phyloP scores from a whole-genome alignment of 2,888 invertebrate species.

The Lomographa bimaculata region DNA sequence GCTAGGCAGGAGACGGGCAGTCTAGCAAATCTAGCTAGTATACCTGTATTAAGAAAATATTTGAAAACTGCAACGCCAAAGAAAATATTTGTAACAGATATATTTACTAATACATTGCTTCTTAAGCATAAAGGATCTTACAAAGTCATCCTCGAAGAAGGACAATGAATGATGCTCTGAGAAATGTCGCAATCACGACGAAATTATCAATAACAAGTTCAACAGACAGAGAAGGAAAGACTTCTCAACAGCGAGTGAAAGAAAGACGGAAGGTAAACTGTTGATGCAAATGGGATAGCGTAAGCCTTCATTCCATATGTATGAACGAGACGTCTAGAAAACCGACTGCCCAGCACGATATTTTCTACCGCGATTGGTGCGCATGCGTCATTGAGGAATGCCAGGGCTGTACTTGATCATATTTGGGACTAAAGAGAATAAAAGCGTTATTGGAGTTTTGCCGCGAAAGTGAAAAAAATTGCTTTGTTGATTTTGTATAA shows the following conservation, averaged over 20 bases:
- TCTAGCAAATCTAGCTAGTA: slow-evolving; percentile 33
- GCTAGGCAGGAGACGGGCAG: slow-evolving; percentile 50
- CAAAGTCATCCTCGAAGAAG: slow-evolving; percentile 16
- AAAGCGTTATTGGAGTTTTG: too few species aligned
- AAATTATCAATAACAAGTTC: slow-evolving; percentile 61
- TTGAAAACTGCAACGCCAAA: slow-evolving; percentile 3
- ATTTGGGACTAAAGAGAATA: too few species aligned
- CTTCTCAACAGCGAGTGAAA: slow-evolving; percentile 25
- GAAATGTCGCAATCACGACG: slow-evolving; percentile 35
- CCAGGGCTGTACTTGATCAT: slow-evolving; percentile 52
- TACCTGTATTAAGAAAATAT: slow-evolving; percentile 23
- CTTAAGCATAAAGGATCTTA: slow-evolving; percentile 4
- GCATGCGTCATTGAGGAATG: slow-evolving; percentile 71
- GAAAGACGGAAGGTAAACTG: slow-evolving; percentile 52
- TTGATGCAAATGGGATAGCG: slow-evolving; percentile 51
- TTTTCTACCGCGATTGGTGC: slow-evolving; percentile 66
- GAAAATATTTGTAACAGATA: slow-evolving; percentile 13
- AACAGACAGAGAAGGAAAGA: slow-evolving; percentile 44
- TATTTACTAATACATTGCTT: slow-evolving; percentile 24
- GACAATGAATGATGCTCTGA: slow-evolving; percentile 43
- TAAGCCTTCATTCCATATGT: slow-evolving; percentile 17
- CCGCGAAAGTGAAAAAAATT: too few species aligned
- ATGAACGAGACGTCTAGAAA: slow-evolving; percentile 56
- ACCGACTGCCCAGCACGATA: slow-evolving; percentile 56
- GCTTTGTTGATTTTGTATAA: too few species aligned